Conservation (phyloP, 2,113 vertebrate species). For the Paedocypris sp. region DNA sequence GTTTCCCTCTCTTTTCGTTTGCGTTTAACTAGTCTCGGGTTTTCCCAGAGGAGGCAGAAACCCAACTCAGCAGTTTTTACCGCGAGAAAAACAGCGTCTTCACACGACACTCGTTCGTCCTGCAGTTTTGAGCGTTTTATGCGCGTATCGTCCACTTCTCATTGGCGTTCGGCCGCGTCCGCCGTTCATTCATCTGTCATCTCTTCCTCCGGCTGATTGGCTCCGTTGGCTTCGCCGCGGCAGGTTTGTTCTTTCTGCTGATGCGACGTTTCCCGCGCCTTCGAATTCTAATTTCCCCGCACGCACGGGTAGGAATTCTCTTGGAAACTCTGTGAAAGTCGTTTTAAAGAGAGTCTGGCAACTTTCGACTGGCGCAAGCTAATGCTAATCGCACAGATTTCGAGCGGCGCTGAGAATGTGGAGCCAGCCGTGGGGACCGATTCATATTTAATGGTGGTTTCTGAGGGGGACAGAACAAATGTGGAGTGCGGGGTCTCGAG, state of each 20-base stretch:
- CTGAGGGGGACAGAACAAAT: background rate
- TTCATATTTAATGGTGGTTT: background rate
- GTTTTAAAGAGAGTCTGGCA: background rate
- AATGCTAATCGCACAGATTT: background rate
- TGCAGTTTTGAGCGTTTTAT: too few relatives aligned
- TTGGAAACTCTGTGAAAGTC: conserved; percentile 28
- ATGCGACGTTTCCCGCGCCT: conserved; percentile 17
- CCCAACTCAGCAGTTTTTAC: too few relatives aligned
- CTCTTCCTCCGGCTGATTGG: background rate
- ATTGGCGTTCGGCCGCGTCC: too few relatives aligned
- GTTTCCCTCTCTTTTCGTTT: too few relatives aligned
- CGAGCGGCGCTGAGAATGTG: background rate
- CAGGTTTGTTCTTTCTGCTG: conserved; percentile 29
- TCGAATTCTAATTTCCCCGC: conserved; percentile 38
- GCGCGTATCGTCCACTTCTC: too few relatives aligned
- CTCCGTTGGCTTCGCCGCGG: conserved; percentile 22
- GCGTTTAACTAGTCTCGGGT: too few relatives aligned
- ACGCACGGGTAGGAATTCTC: conserved; percentile 13
- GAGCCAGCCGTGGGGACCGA: background rate
- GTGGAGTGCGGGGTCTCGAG: background rate
- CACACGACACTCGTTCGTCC: too few relatives aligned
- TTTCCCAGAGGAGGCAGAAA: too few relatives aligned
- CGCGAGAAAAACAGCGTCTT: too few relatives aligned
- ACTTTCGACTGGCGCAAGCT: too few relatives aligned
- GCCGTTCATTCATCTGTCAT: too few relatives aligned